Evolutionary conservation across 2,113 vertebrate species (phyloP), one percentile per base, ranked within the genome.

Genomic region (Peucedramus taeniatus): DNA sequence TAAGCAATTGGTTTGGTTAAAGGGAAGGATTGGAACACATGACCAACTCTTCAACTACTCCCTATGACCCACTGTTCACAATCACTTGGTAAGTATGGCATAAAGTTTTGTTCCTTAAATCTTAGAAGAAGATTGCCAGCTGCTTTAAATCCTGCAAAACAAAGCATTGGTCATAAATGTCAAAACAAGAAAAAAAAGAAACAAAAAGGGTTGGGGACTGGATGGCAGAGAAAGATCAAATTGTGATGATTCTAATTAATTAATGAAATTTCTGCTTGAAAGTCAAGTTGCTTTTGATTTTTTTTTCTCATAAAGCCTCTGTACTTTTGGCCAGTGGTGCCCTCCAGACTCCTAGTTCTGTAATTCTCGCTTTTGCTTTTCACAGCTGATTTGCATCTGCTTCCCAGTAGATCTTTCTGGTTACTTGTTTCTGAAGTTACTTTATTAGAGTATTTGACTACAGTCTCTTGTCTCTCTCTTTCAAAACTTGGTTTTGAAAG

Each of bases 401-500:
- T 94, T 92, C 86, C n/a, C 50, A 51, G 31, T 4, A 45, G 31
- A 40, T 56, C 39, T 63, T 89, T 92, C 71, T 49, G 42, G n/a
- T 87, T 94, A 86, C 39, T 51, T 95, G 35, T 84, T 96, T 96
- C 77, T 94, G 44, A 94, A 93, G 27, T 66, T 13, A 21, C 49
- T 90, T 91, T 66, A 79, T 51, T 33, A 8, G 64, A 66, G 49
- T 26, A 75, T 92, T 96, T 90, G 60, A 68, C 64, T 82, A 53
- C 2, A 37, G 51, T 47, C 7, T n/a, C n/a, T n/a, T n/a, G n/a
- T n/a, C n/a, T n/a, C n/a, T n/a, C n/a, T n/a, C n/a, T n/a, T n/a
- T n/a, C n/a, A n/a, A n/a, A n/a, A n/a, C n/a, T n/a, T n/a, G 31
- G 70, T 72, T 88, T 72, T 57, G 40, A 60, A 90, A 76, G 37